Conservation (phyloP, 1,140 invertebrate species). For the Dreissena rostriformis region DNA sequence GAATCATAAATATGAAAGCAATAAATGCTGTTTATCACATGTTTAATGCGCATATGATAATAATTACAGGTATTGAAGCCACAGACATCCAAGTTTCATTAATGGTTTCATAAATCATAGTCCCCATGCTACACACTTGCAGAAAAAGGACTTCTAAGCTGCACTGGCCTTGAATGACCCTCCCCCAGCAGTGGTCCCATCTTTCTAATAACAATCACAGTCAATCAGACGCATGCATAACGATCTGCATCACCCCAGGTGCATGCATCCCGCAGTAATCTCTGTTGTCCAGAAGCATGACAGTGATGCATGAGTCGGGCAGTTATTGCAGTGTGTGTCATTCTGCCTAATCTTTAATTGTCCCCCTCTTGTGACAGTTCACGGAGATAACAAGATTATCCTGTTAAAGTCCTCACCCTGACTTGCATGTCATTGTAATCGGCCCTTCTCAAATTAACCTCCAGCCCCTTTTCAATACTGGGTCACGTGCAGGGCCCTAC, state of each 20-base stretch:
- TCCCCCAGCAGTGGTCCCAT: no score
- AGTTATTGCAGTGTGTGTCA: constrained; percentile 42
- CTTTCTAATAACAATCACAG: neutral
- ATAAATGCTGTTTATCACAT: no score
- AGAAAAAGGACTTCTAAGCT: no score
- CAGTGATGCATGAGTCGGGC: constrained; percentile 38
- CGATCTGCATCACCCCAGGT: constrained; percentile 30
- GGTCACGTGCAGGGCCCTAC: constrained; percentile 32
- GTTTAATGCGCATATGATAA: no score
- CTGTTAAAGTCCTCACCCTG: neutral
- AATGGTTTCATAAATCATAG: no score
- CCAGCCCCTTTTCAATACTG: constrained; percentile 29
- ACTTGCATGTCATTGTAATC: constrained; percentile 23
- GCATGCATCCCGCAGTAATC: constrained; percentile 41
- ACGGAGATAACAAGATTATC: constrained; percentile 37
- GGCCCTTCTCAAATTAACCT: constrained; percentile 44
- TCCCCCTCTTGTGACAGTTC: constrained; percentile 31
- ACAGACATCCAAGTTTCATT: no score
- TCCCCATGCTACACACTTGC: no score
- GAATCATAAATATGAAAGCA: no score
- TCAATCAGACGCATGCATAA: neutral
- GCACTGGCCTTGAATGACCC: no score
- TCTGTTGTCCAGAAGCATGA: constrained; percentile 44
- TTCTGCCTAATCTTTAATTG: constrained; percentile 29
- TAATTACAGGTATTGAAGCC: no score